Evolutionary conservation across 1,140 invertebrate genomes (phyloP), one percentile per base, ranked within the genome.

Genomic region (Leptinotarsa undecemlineata): DNA sequence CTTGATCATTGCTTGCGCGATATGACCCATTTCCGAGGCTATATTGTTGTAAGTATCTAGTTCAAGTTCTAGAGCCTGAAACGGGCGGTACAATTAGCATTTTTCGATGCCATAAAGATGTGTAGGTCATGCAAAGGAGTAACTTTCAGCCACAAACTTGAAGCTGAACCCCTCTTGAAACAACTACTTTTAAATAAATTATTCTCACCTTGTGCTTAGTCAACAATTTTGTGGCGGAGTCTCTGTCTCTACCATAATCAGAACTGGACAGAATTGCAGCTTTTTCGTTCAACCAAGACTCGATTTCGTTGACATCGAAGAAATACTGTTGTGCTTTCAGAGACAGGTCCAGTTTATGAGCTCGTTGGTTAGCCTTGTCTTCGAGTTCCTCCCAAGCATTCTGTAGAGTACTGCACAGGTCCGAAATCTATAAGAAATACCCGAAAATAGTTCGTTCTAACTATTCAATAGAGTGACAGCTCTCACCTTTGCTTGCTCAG

Each of bases 1-100:
- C 61, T 89, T 88, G 3, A 96, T 91, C 90, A 98, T 93, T 17
- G 90, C 86, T 60, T 91, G 88, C 4, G 95, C 96, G 71, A 91
- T 92, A 83, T 94, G 93, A 17, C 95, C 94, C 93, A 98, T 96
- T 88, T 97, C 96, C 17, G 91, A 91, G 4, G 98, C 93, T 66
- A 98, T 95, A 19, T 94, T 95, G 78, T 92, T 92, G 86, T 98
- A 98, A 3, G 96, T 96, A 82, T 98, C 96, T 75, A 98, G 86
- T 86, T 98, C 96, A 23, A 98, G 87, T 82, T 98, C 96, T 57
- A 97, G 87, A 33, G 94, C 92, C 92, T 95, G 79, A 67, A 82
- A 57, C 14, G n/a, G 2, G 33, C 1, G 33, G 11, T 42, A 42
- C 33, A 42, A 42, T 42, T 42, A 42, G 8, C 33, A 11, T 42